Conservation (phyloP, 2,797 vertebrate genomes). For the Pogoniulus pusillus region DNA sequence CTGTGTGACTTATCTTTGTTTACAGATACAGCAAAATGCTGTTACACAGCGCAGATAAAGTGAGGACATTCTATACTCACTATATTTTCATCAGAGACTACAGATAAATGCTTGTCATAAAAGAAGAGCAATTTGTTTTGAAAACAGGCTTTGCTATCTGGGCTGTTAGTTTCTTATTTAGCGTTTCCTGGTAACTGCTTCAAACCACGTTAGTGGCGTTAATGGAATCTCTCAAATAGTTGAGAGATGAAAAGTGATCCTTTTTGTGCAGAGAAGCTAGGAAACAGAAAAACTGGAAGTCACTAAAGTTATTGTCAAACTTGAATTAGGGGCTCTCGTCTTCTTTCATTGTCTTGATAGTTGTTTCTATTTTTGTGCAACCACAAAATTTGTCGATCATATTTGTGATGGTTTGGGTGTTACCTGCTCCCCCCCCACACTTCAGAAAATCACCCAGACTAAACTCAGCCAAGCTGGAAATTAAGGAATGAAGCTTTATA, state of each 20-base stretch:
- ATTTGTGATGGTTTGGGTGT: too few relatives aligned
- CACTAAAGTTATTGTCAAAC: background rate
- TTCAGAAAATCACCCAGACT: too few relatives aligned
- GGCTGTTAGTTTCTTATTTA: background rate
- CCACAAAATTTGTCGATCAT: background rate
- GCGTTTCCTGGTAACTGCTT: background rate
- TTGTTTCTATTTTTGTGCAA: background rate
- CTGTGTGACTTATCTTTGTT: conserved; percentile 29
- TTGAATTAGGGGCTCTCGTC: background rate
- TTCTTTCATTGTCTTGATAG: background rate
- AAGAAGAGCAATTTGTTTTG: conserved; percentile 10
- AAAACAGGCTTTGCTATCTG: background rate
- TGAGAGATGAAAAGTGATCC: background rate
- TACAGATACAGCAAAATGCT: conserved; percentile 26
- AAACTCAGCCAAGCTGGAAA: too few relatives aligned
- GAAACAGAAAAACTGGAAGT: background rate
- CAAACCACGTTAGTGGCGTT: background rate
- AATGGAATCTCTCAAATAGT: background rate
- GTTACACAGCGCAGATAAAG: conserved; percentile 1
- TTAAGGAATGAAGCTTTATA: too few relatives aligned
- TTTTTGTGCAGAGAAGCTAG: background rate
- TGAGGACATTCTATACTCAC: conserved; percentile 17
- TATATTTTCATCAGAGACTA: background rate
- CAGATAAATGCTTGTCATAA: conserved; percentile 24
- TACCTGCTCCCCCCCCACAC: too few relatives aligned